Base-by-base conservation (phyloP, 2,797 vertebrate genomes). In the Sebastes taczanowskii region DNA sequence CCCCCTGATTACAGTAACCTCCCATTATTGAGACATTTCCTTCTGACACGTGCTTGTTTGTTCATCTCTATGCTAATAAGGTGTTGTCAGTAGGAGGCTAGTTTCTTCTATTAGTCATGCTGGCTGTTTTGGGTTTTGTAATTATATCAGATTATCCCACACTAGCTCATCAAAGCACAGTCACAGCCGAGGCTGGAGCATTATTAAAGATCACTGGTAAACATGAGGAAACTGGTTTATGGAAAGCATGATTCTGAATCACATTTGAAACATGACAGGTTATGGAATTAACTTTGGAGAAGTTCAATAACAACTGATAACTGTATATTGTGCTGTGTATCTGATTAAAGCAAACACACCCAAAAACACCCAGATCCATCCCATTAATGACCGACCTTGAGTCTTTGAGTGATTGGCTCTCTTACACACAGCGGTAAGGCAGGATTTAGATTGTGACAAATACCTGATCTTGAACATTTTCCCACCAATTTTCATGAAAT, bases 21-120 rank as follows among this genome's bases (percentile, higher is more conserved):
- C 77, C 78, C 59, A 61, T 83, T 79, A 91, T 91, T 77, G 84
- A 83, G 63, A 89, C 73, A 78, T 42, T 72, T 84, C 32, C 49
- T 65, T 78, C 73, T 76, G 71, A 91, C 60, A 83, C 88, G 70
- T 74, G 74, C 75, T 77, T 88, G 81, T 90, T 90, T 91, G 68
- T 86, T 87, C 72, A 71, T 81, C 80, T 83, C n/a, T 74, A 6
- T 65, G 58, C 60, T 80, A 81, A 88, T 87, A 74, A 77, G 85
- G 71, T 75, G 58, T 70, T 89, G 69, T 83, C 78, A 67, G 77
- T 68, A 30, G 59, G 64, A 78, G 68, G 77, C 49, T 66, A 71
- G 73, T 58, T 71, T 73, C 18, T 74, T 61, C 25, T 83, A 79
- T 86, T 64, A 71, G 70, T 87, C 81, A 72, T 32, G 23, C 27